These are phyloP conservation scores for Venusia cambrica DNA, from an alignment of 2,888 invertebrate species.

Conservation along the genomic window DNA sequence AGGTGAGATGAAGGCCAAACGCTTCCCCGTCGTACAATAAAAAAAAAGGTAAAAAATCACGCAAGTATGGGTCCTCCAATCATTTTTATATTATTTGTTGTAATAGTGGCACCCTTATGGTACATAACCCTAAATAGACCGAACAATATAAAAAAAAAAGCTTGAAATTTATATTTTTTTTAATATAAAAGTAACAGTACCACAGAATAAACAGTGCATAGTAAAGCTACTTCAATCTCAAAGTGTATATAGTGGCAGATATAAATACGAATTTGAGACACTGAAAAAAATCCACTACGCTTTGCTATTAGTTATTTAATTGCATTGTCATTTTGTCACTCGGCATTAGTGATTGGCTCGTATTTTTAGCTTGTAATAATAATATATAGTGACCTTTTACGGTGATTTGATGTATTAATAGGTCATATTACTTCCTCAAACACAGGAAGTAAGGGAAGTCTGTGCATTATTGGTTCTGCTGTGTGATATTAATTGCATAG, in stretches of 20 bases:
- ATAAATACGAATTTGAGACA: not conserved
- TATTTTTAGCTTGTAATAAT: slow-evolving; percentile 17
- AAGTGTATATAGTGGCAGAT: not conserved
- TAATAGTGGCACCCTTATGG: no score
- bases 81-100: no score
- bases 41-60: no score
- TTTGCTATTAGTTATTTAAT: slow-evolving; percentile 6
- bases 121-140: no score
- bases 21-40: no score
- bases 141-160: no score
- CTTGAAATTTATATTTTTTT: no score
- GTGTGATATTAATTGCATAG: slow-evolving; percentile 19
- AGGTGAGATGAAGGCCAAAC: no score
- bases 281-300: slow-evolving; percentile 3
- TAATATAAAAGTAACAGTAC: no score
- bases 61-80: no score
- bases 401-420: slow-evolving; percentile 11
- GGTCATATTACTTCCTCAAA: slow-evolving; percentile 27
- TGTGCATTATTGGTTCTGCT: slow-evolving; percentile 10
- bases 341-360: slow-evolving; percentile 13
- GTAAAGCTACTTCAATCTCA: no score
- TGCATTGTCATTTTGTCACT: slow-evolving; percentile 16
- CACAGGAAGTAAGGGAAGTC: slow-evolving; percentile 23
- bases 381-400: slow-evolving; percentile 24
- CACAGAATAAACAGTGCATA: no score